These are phyloP conservation scores for Drosophila siamana DNA, from an alignment of 2,888 invertebrate genomes.

Conservation along the genomic window DNA sequence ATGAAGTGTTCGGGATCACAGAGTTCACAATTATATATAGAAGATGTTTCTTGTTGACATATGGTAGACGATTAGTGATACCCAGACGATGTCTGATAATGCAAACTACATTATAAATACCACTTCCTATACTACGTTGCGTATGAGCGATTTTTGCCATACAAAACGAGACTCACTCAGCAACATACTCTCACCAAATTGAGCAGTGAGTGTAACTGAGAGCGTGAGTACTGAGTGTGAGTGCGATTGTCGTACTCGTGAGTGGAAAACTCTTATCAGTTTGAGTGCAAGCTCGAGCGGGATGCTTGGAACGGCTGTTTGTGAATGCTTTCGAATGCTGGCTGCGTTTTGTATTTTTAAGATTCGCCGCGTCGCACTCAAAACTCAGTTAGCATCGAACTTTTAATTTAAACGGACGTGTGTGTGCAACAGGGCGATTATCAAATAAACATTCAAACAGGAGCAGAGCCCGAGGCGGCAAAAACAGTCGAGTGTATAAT, in stretches of 20 bases:
- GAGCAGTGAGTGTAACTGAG: slow-evolving; percentile 1
- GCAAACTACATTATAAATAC: not conserved
- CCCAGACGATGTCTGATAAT: slow-evolving; percentile 23
- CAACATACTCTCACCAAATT: slow-evolving; percentile 3
- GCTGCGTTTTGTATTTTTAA: slow-evolving; percentile 52
- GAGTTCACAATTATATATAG: not conserved
- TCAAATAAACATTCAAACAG: slow-evolving; percentile 14
- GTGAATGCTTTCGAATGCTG: slow-evolving; percentile 42
- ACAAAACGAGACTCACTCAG: not conserved
- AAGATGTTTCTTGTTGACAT: slow-evolving; percentile 20
- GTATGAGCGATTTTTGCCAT: not conserved
- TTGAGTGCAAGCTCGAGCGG: slow-evolving; percentile 42
- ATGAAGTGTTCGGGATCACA: slow-evolving; percentile 6
- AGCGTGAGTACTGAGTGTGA: not conserved
- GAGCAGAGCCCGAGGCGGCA: slow-evolving; percentile 37
- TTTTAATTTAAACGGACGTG: slow-evolving; percentile 83
- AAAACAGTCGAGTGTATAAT: slow-evolving; percentile 2
- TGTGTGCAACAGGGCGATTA: slow-evolving; percentile 40
- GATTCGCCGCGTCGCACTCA: slow-evolving; percentile 43
- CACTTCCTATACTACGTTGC: not conserved
- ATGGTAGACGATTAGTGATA: no score
- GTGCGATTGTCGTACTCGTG: slow-evolving; percentile 22
- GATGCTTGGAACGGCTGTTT: slow-evolving; percentile 22
- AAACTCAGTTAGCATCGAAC: slow-evolving; percentile 83
- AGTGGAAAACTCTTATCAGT: slow-evolving; percentile 49